These are phyloP conservation scores for Catalaphyllia jardinei DNA, from an alignment of 64 coral and sea anemone species.

Conservation along the genomic window DNA sequence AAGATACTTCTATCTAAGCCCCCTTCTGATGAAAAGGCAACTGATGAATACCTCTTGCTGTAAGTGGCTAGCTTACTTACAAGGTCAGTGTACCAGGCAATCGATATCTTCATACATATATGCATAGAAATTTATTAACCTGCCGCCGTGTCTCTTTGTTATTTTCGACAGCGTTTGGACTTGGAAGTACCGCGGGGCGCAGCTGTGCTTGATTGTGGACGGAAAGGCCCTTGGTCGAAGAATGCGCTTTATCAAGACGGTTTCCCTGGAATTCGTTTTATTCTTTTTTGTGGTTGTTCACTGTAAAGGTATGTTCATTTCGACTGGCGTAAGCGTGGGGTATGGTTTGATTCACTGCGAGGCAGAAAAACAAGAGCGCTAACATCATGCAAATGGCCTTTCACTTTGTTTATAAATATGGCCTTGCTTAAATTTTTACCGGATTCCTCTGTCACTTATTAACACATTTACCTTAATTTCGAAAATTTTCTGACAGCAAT, in stretches of 20 bases:
- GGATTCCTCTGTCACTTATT: slow-evolving; percentile 7
- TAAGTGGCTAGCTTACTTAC: not conserved
- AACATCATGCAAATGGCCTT: slow-evolving; percentile 4
- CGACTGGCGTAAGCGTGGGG: not conserved
- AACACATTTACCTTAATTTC: not conserved
- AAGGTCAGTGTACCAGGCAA: not conserved
- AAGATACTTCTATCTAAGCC: not conserved
- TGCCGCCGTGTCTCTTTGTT: not conserved
- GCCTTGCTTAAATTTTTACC: not conserved
- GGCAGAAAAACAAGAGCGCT: not conserved
- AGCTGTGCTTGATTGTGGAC: slow-evolving; percentile 5
- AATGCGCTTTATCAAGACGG: slow-evolving; percentile 11
- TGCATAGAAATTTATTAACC: slow-evolving; percentile 9
- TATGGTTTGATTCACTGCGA: not conserved
- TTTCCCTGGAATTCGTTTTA: slow-evolving; percentile 33
- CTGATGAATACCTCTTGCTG: slow-evolving; percentile 15
- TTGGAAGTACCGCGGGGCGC: not conserved
- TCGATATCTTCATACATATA: slow-evolving; percentile 9
- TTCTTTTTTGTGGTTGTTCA: slow-evolving; percentile 30
- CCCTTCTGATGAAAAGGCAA: slow-evolving; percentile 14
- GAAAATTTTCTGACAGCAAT: not conserved
- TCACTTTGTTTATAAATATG: not conserved
- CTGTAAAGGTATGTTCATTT: slow-evolving; percentile 35
- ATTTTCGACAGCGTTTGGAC: not conserved
- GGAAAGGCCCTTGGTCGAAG: slow-evolving; percentile 5